Evolutionary conservation across 1,140 invertebrate genomes (phyloP).

Genomic region (Phocides pigmalion): DNA sequence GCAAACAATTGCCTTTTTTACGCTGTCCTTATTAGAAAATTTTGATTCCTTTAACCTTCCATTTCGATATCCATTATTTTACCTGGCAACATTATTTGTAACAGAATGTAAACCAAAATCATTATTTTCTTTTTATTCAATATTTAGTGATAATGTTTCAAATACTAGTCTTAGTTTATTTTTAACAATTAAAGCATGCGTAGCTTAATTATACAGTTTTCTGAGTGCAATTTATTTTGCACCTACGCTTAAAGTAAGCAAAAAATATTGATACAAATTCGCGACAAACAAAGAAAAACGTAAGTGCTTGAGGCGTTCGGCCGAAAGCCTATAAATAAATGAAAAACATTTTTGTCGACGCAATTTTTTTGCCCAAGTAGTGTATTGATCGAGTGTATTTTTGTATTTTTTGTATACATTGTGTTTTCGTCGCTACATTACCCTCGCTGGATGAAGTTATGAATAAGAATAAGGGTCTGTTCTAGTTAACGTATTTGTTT

Average conservation of each 20-base stretch:
- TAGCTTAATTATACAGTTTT: neutral
- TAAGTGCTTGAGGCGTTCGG: neutral
- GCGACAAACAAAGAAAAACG: slow-evolving; percentile 16
- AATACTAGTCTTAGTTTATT: no score
- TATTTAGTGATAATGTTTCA: no score
- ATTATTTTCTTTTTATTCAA: no score
- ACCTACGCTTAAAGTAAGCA: neutral
- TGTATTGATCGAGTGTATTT: slow-evolving; percentile 24
- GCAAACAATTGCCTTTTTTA: no score
- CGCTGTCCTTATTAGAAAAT: no score
- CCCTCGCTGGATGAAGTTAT: slow-evolving; percentile 26
- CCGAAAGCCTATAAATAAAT: slow-evolving; percentile 28
- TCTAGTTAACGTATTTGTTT: neutral
- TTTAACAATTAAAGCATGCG: no score
- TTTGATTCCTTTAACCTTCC: no score
- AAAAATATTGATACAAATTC: neutral
- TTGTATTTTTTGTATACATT: slow-evolving; percentile 26
- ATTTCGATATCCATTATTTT: no score
- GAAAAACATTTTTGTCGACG: slow-evolving; percentile 13
- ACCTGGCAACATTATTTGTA: no score
- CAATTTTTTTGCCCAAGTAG: slow-evolving; percentile 20
- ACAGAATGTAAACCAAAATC: no score
- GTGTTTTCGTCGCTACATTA: slow-evolving; percentile 24
- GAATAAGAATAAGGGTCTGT: slow-evolving; percentile 21
- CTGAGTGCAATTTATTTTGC: neutral